phyloP scores from a whole-genome alignment of 2,888 invertebrate species.

The Neoitamus cyanurus region DNA sequence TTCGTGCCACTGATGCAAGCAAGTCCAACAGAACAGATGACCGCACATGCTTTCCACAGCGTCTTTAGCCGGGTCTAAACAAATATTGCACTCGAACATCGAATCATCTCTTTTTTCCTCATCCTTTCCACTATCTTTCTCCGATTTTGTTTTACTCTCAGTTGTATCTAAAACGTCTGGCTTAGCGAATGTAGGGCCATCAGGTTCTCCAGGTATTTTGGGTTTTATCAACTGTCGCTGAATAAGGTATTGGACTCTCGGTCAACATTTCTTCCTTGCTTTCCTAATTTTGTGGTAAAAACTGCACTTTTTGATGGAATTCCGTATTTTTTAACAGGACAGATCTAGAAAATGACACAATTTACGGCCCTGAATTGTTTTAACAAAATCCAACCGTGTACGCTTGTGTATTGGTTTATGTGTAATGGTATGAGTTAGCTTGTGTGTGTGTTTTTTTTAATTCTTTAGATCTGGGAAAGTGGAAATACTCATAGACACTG shows the following conservation, averaged over 20 bases:
- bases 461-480: too few relatives aligned
- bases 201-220: neutral
- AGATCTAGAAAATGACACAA: conserved; percentile 34
- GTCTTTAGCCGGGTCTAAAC: conserved; percentile 96
- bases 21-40: conserved; percentile 88
- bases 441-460: too few relatives aligned
- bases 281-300: neutral
- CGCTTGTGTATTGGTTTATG: too few relatives aligned
- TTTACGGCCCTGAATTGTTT: neutral
- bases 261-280: neutral
- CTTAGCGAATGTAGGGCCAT: neutral
- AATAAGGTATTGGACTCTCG: neutral
- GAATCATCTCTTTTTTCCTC: conserved; percentile 83
- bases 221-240: neutral
- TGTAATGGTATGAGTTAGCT: too few relatives aligned
- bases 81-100: conserved; percentile 98
- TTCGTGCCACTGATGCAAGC: conserved; percentile 82
- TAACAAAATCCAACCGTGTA: neutral
- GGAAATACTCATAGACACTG: too few relatives aligned
- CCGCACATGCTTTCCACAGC: conserved; percentile 99
- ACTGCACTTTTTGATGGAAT: neutral
- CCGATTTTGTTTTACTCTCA: neutral
- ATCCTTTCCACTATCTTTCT: conserved; percentile 61
- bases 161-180: neutral
- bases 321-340: neutral